Base-by-base conservation (phyloP, 2,113 vertebrate genomes). In the Macquaria ambigua region DNA sequence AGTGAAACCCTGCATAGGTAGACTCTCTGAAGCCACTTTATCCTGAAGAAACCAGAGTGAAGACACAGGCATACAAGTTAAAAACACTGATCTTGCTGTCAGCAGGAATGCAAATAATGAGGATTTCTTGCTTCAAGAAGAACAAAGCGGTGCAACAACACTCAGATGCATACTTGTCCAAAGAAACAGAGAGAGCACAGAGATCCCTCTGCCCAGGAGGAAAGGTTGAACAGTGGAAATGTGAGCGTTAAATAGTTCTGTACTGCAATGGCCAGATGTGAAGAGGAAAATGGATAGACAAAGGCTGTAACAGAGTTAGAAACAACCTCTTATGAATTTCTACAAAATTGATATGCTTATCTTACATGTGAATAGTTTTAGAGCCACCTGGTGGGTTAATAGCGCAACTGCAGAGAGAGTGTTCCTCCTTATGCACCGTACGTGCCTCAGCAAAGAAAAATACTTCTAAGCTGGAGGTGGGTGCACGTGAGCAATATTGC, bases 1-100 rank as follows among this genome's bases (percentile, higher is more conserved):
- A n/a, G 97, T 98, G 95, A 99, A 99, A 75, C 98, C 98, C 89
- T 98, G 91, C 84, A 99, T 95, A 82, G 98, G 98, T 70, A 99
- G 95, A 84, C 97, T 98, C 94, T 99, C 98, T 77, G 96, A 95
- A 56, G 97, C 97, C 87, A 97, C 96, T 91, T 96, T 97, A 81
- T 99, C 98, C 98, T 99, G 90, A 80, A 68, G 50, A 10, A 81
- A 79, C 39, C 77, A 83, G 21, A 80, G 34, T 5, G 20, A 46
- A 53, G 5, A 58, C 28, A 56, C 37, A 25, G 21, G 34, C 16
- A 8, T 3, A 43, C 15, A 41, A 56, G 59, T 67, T 62, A 39
- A 61, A 62, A 69, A 82, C 6, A 23, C 0, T 20, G 46, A 20
- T 25, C 12, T 53, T 34, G 23, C 50, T 56, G 20, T 81, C 37